Evolutionary conservation across 2,797 vertebrate species (phyloP).

Genomic region (Graptemys geographica): DNA sequence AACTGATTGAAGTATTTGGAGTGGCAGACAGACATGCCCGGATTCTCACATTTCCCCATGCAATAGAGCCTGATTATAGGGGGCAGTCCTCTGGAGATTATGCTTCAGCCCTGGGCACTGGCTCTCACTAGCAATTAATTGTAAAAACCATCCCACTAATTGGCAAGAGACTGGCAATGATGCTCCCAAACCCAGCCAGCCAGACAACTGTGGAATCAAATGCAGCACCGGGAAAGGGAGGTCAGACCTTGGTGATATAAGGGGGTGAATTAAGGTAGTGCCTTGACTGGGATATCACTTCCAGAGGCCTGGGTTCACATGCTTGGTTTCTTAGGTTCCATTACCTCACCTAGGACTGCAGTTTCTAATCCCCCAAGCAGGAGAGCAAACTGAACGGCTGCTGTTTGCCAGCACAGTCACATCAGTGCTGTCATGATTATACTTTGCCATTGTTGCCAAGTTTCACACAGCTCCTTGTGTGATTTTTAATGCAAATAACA

Average conservation of each 20-base stretch:
- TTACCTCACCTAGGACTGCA: not conserved
- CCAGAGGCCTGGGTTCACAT: not conserved
- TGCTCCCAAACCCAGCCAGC: not conserved
- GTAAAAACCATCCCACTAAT: not conserved
- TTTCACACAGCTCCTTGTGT: not conserved
- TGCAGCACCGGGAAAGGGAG: not conserved
- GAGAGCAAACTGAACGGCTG: not conserved
- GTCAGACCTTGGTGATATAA: not conserved
- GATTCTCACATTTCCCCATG: not conserved
- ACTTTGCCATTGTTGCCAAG: not conserved
- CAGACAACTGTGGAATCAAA: not conserved
- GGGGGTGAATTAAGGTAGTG: not conserved
- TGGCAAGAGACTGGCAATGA: not conserved
- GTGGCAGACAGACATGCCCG: not conserved
- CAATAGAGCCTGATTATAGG: not conserved
- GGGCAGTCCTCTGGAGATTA: not conserved
- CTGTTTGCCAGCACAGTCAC: not conserved
- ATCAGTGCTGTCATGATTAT: not conserved
- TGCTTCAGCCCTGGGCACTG: not conserved
- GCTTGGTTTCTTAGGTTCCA: not conserved
- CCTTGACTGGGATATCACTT: not conserved
- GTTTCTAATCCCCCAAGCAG: not conserved
- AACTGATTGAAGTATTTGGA: not conserved
- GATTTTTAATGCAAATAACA: not conserved
- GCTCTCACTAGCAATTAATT: not conserved